phyloP scores from a whole-genome alignment of 2,797 vertebrate species.

The Arctocebus calabarensis region DNA sequence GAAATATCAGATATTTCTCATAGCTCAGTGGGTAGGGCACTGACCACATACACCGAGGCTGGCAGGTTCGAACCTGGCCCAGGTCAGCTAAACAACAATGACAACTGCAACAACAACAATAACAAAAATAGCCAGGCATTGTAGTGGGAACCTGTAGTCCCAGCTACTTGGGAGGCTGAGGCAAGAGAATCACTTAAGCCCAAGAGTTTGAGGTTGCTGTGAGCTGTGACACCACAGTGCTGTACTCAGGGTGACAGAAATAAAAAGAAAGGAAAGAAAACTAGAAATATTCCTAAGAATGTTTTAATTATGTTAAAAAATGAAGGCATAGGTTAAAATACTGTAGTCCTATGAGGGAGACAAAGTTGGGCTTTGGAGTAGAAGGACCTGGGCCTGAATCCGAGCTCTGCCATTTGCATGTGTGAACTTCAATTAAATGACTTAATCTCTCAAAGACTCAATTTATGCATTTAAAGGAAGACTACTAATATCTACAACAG shows the following conservation, averaged over 20 bases:
- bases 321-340: neutral
- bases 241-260: too few species aligned
- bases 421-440: neutral
- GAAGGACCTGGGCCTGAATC: neutral
- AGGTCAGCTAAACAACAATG: too few species aligned
- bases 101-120: too few species aligned
- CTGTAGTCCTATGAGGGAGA: neutral
- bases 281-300: constrained; percentile 6
- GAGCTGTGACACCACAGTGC: too few species aligned
- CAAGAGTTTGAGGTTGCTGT: too few species aligned
- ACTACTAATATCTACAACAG: neutral
- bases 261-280: neutral
- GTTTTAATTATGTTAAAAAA: neutral
- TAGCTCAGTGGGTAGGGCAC: too few species aligned
- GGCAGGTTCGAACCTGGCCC: too few species aligned
- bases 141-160: too few species aligned
- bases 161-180: too few species aligned
- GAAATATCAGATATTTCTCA: neutral
- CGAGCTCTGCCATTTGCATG: neutral
- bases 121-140: too few species aligned
- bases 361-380: neutral
- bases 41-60: too few species aligned
- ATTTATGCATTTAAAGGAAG: neutral
- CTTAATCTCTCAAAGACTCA: neutral
- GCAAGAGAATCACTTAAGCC: too few species aligned